phyloP scores from a whole-genome alignment of 2,888 invertebrate species.

The Hirudinaria manillensis region DNA sequence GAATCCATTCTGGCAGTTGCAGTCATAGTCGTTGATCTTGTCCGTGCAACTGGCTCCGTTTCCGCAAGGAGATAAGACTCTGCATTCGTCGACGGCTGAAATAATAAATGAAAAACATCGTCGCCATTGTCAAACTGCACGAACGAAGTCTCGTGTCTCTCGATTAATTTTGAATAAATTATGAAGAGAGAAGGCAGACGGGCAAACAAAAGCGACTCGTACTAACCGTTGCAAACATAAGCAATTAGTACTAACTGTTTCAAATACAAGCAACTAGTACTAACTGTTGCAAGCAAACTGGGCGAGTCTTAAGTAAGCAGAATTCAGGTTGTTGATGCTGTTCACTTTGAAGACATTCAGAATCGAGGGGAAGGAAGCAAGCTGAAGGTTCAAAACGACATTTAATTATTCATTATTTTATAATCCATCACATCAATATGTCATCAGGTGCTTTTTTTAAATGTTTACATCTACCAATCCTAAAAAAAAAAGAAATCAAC shows the following conservation, averaged over 20 bases:
- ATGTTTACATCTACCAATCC: neutral
- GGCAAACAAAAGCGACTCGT: too few species aligned
- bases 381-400: neutral
- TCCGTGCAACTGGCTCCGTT: conserved; percentile 46
- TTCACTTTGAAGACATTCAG: conserved; percentile 28
- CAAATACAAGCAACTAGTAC: conserved; percentile 29
- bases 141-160: too few species aligned
- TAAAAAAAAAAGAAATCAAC: neutral
- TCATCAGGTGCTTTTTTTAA: too few species aligned
- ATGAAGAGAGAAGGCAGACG: neutral
- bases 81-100: conserved; percentile 35
- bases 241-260: too few species aligned
- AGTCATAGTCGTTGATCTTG: conserved; percentile 46
- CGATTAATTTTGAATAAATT: neutral
- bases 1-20: conserved; percentile 45
- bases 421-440: too few species aligned
- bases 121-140: neutral
- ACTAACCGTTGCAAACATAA: too few species aligned
- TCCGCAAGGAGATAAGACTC: conserved; percentile 29
- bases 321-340: neutral
- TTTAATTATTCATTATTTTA: too few species aligned
- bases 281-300: conserved; percentile 44
- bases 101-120: neutral
- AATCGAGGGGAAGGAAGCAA: conserved; percentile 42
- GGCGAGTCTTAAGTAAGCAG: conserved; percentile 13